Conservation (phyloP, 2,888 invertebrate species). For the Polydrusus tereticollis region DNA sequence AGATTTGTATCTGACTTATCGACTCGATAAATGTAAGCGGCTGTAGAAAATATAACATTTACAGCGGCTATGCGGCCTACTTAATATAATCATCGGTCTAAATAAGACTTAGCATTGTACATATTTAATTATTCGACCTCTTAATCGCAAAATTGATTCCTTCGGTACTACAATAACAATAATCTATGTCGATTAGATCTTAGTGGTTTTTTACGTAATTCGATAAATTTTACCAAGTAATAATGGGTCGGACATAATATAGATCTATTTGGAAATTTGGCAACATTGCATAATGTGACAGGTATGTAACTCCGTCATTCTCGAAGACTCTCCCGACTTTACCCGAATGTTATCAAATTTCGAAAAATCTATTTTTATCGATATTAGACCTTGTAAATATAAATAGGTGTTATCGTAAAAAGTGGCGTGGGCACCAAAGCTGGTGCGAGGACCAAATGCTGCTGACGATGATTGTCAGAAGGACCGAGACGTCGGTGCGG, state of each 20-base stretch:
- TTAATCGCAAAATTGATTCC: slow-evolving; percentile 52
- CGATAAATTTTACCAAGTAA: slow-evolving; percentile 34
- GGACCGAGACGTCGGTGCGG: slow-evolving; percentile 2
- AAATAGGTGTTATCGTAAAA: slow-evolving; percentile 62
- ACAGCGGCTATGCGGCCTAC: slow-evolving; percentile 34
- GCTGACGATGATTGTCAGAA: slow-evolving; percentile 54
- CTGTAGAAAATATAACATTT: slow-evolving; percentile 10
- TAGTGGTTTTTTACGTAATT: slow-evolving; percentile 64
- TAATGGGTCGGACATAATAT: slow-evolving; percentile 2
- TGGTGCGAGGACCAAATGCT: slow-evolving; percentile 67
- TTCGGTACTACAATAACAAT: slow-evolving; percentile 60
- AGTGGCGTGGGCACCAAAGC: slow-evolving; percentile 65
- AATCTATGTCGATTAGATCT: slow-evolving; percentile 61
- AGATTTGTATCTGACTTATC: background rate
- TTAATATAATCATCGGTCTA: slow-evolving; percentile 40
- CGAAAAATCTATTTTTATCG: background rate
- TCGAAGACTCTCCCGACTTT: background rate
- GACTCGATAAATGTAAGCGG: background rate
- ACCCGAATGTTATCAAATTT: background rate
- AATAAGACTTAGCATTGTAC: slow-evolving; percentile 22
- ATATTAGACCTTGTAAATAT: slow-evolving; percentile 49
- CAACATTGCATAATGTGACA: background rate
- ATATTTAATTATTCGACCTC: slow-evolving; percentile 21
- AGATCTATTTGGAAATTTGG: slow-evolving; percentile 1
- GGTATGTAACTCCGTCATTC: no score